Evolutionary conservation across 2,888 invertebrate species (phyloP).

Genomic region (Steromphala cineraria): DNA sequence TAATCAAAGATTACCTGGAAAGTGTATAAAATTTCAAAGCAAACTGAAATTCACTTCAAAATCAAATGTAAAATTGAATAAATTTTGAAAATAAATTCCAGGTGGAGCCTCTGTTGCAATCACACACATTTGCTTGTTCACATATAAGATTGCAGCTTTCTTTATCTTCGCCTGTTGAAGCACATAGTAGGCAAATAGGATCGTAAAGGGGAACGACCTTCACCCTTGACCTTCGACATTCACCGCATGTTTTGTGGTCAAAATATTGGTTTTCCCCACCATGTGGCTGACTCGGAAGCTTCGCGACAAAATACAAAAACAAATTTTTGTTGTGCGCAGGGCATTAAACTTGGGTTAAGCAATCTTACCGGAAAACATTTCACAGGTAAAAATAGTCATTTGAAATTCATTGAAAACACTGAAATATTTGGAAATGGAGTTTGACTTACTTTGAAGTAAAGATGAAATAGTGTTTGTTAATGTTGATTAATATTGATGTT

Average conservation of each 20-base stretch:
- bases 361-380: no score
- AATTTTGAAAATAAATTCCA: no score
- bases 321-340: neutral
- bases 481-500: no score
- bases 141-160: neutral
- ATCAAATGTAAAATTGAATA: no score
- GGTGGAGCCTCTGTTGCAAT: neutral
- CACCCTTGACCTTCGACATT: neutral
- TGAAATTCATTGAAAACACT: no score
- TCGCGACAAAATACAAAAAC: conserved; percentile 3
- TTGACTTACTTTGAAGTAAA: no score
- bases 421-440: no score
- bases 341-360: neutral
- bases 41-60: no score
- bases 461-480: no score
- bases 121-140: neutral
- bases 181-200: neutral
- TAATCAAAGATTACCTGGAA: no score
- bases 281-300: neutral
- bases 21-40: no score
- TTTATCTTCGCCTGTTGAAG: neutral
- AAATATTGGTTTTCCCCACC: neutral
- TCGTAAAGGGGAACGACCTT: neutral
- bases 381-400: no score
- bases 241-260: neutral